Conservation (phyloP, 2,888 invertebrate genomes). For the Pristionchus maxplancki region DNA sequence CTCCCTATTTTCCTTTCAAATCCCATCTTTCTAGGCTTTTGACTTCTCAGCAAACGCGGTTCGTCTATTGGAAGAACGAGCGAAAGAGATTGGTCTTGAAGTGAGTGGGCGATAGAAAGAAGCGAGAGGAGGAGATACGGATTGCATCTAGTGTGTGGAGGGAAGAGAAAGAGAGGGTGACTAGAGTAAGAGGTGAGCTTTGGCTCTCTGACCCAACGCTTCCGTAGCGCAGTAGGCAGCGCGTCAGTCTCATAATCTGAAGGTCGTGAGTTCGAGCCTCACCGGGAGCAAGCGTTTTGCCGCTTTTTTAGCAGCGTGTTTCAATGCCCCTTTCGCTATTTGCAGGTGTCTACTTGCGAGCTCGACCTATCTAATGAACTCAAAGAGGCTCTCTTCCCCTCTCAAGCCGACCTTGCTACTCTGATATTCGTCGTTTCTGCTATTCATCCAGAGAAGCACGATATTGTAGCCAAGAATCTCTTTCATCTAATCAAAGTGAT, state of each 20-base stretch:
- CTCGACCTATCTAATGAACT: conserved; percentile 19
- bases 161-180: neutral
- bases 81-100: conserved; percentile 54
- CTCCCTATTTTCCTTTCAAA: neutral
- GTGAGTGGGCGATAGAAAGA: conserved; percentile 36
- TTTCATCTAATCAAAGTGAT: conserved; percentile 79
- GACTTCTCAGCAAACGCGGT: conserved; percentile 76
- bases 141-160: neutral
- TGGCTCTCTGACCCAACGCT: conserved; percentile 53
- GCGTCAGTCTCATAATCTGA: conserved; percentile 93
- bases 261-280: conserved; percentile 97
- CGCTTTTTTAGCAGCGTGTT: neutral
- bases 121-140: neutral
- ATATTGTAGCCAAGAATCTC: conserved; percentile 82
- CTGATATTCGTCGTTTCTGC: conserved; percentile 96
- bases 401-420: conserved; percentile 87
- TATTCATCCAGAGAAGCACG: conserved; percentile 90
- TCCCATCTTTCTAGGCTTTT: conserved; percentile 58
- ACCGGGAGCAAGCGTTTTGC: conserved; percentile 79
- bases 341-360: conserved; percentile 27
- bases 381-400: neutral
- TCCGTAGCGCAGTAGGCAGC: conserved; percentile 86
- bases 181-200: neutral
- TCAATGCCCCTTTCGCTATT: neutral
- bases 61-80: conserved; percentile 65